These are phyloP conservation scores for Actenoides hombroni DNA, from an alignment of 2,113 vertebrate genomes.

Conservation along the genomic window DNA sequence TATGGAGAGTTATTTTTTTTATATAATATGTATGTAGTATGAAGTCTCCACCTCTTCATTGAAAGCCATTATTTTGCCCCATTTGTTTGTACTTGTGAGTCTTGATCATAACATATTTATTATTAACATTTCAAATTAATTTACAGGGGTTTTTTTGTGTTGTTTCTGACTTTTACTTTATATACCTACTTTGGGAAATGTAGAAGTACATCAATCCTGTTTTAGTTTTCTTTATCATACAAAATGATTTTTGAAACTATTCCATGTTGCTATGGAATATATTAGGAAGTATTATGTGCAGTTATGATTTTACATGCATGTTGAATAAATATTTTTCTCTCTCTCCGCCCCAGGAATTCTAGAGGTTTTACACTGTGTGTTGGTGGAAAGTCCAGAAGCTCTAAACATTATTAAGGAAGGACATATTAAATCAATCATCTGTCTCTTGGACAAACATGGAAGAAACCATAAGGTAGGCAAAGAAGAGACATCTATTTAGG, in stretches of 20 bases:
- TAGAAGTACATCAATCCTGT: neutral
- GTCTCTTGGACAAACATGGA: slow-evolving; percentile 93
- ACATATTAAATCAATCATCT: slow-evolving; percentile 97
- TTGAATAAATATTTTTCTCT: neutral
- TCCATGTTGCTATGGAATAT: neutral
- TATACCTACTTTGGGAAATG: neutral
- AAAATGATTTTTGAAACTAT: neutral
- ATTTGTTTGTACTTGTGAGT: neutral
- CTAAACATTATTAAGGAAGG: slow-evolving; percentile 97
- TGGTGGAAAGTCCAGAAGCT: slow-evolving; percentile 96
- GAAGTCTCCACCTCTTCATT: neutral
- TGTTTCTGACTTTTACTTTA: neutral
- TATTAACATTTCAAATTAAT: neutral
- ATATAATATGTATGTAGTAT: neutral
- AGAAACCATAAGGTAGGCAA: slow-evolving; percentile 91
- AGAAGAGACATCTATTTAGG: neutral
- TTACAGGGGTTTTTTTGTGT: accelerated
- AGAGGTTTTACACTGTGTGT: slow-evolving; percentile 94
- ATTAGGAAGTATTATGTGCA: neutral
- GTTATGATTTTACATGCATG: neutral
- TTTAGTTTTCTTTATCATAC: neutral
- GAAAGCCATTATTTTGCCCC: neutral
- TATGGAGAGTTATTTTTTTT: neutral
- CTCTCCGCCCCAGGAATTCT: slow-evolving; percentile 81
- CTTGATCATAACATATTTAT: neutral